These are phyloP conservation scores for Galbula dea DNA, from an alignment of 2,113 vertebrate species.

Conservation along the genomic window DNA sequence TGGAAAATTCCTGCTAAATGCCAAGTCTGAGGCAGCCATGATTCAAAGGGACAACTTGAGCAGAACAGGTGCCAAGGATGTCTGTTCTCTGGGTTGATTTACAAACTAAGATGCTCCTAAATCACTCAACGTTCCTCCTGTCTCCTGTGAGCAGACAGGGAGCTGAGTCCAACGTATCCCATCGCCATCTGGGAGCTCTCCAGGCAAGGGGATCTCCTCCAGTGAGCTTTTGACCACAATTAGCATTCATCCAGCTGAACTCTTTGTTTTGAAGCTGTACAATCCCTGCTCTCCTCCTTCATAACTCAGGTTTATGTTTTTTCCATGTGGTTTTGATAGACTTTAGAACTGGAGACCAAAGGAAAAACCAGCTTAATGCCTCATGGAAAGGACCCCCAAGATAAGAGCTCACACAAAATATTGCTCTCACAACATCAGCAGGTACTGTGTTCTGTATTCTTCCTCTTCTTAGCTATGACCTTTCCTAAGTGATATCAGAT, in stretches of 20 bases:
- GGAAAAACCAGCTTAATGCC: not conserved
- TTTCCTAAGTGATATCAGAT: slow-evolving; percentile 42
- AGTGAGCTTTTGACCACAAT: slow-evolving; percentile 12
- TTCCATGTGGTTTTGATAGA: slow-evolving; percentile 49
- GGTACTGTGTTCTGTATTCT: not conserved
- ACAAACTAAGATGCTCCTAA: slow-evolving; percentile 26
- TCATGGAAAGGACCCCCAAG: slow-evolving; percentile 10
- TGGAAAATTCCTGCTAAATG: slow-evolving; percentile 27
- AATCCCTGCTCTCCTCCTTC: not conserved
- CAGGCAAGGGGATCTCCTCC: not conserved
- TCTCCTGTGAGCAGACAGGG: not conserved
- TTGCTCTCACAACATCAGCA: slow-evolving; percentile 11
- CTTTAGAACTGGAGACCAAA: not conserved
- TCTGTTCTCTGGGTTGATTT: slow-evolving; percentile 24
- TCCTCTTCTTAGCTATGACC: not conserved
- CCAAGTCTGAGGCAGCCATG: slow-evolving; percentile 1
- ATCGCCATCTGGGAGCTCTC: slow-evolving; percentile 33
- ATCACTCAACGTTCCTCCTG: not conserved
- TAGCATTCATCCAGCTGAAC: slow-evolving; percentile 39
- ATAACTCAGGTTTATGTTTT: slow-evolving; percentile 14
- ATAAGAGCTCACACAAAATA: slow-evolving; percentile 21
- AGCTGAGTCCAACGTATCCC: not conserved
- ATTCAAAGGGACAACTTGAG: slow-evolving; percentile 48
- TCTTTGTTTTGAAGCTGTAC: slow-evolving; percentile 44
- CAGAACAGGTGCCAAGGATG: slow-evolving; percentile 40